These are phyloP conservation scores for Diorhabda sublineata DNA, from an alignment of 1,140 invertebrate species.

Conservation along the genomic window DNA sequence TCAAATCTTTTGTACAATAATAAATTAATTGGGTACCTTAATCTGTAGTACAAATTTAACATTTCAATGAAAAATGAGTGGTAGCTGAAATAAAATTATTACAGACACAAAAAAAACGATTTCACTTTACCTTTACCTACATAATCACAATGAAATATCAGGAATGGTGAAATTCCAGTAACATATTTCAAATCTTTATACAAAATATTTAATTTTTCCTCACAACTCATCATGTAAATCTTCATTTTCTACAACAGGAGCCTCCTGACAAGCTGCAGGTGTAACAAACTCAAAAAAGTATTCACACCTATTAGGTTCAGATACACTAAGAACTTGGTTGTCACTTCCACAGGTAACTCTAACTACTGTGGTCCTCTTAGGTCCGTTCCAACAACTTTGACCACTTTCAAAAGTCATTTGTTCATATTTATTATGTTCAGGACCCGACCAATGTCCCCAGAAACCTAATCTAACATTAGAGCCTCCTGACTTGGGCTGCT, in stretches of 20 bases:
- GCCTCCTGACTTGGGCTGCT: slow-evolving; percentile 81
- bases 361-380: slow-evolving; percentile 78
- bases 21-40: too few relatives aligned
- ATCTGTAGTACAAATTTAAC: too few relatives aligned
- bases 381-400: slow-evolving; percentile 96
- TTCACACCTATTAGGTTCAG: slow-evolving; percentile 94
- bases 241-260: slow-evolving; percentile 24
- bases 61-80: too few relatives aligned
- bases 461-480: slow-evolving; percentile 77
- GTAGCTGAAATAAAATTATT: too few relatives aligned
- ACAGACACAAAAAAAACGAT: too few relatives aligned
- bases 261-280: slow-evolving; percentile 74
- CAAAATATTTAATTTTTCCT: slow-evolving; percentile 8
- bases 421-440: slow-evolving; percentile 70
- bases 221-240: slow-evolving; percentile 46
- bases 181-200: neutral
- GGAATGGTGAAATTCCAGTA: neutral
- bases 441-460: slow-evolving; percentile 87
- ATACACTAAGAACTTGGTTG: slow-evolving; percentile 73
- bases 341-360: slow-evolving; percentile 81
- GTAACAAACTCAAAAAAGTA: slow-evolving; percentile 88
- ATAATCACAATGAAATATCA: slow-evolving; percentile 5
- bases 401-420: slow-evolving; percentile 85
- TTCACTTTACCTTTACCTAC: too few relatives aligned
- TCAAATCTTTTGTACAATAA: too few relatives aligned